Evolutionary conservation across 2,797 vertebrate genomes (phyloP).

Genomic region (Bufotes viridis): DNA sequence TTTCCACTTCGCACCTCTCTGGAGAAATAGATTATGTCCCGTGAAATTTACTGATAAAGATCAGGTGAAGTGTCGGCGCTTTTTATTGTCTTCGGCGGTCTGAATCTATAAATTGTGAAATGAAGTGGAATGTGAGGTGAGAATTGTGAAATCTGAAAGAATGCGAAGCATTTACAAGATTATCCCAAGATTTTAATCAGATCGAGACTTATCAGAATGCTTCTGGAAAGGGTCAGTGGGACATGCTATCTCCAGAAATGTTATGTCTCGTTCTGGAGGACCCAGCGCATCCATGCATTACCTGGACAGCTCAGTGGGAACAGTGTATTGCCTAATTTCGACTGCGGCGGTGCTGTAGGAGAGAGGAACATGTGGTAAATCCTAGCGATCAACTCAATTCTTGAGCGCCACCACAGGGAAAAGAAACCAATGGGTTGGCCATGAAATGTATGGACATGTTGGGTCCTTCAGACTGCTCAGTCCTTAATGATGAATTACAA

Average conservation of each 20-base stretch:
- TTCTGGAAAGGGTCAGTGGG: neutral
- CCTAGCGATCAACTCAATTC: neutral
- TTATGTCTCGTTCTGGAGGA: neutral
- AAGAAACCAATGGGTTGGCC: neutral
- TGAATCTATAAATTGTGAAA: constrained; percentile 5
- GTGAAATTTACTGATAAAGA: constrained; percentile 19
- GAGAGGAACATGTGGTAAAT: neutral
- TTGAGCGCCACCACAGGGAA: neutral
- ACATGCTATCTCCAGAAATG: neutral
- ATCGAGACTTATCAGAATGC: constrained; percentile 21
- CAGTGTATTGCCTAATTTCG: neutral
- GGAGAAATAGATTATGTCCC: neutral
- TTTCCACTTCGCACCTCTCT: constrained; percentile 33
- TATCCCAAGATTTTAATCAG: neutral
- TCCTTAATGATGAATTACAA: too few relatives aligned
- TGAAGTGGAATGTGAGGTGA: neutral
- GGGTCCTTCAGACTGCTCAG: too few relatives aligned
- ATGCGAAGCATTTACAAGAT: constrained; percentile 13
- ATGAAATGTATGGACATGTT: too few relatives aligned
- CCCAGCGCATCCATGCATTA: neutral
- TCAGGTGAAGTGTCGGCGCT: neutral
- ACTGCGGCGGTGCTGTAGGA: neutral
- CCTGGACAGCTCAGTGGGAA: neutral
- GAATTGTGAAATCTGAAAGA: constrained; percentile 30
- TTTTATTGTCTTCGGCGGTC: constrained; percentile 1